phyloP scores from a whole-genome alignment of 2,797 vertebrate species.

The Tokudaia tokunoshimensis region DNA sequence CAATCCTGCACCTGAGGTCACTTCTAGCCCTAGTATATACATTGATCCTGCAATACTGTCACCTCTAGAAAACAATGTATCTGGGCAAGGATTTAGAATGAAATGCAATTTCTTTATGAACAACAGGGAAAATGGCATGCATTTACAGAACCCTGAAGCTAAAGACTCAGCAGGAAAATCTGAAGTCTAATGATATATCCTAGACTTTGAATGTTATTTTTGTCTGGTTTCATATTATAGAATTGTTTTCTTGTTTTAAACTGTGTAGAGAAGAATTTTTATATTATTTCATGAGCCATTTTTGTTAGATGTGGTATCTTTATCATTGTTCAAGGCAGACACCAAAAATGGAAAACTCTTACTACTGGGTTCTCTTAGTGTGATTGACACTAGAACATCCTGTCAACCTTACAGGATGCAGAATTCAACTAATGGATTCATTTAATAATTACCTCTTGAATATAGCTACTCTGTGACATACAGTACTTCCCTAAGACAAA shows the following conservation, averaged over 20 bases:
- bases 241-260: conserved; percentile 25
- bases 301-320: neutral
- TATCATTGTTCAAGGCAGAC: neutral
- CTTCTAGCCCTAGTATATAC: neutral
- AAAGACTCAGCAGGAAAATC: conserved; percentile 28
- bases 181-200: neutral
- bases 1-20: neutral
- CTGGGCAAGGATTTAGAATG: neutral
- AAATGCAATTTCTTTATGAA: neutral
- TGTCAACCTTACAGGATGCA: neutral
- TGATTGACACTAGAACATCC: neutral
- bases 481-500: neutral
- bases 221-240: neutral
- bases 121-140: neutral
- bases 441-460: conserved; percentile 43
- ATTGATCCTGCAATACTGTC: neutral
- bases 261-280: neutral
- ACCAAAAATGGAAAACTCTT: neutral
- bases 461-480: neutral
- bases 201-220: neutral
- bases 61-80: neutral
- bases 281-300: conserved; percentile 4
- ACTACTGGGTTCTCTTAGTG: neutral
- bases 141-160: neutral
- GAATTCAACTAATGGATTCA: neutral